phyloP scores from a whole-genome alignment of 2,888 invertebrate genomes.

The Hypsopygia costalis region DNA sequence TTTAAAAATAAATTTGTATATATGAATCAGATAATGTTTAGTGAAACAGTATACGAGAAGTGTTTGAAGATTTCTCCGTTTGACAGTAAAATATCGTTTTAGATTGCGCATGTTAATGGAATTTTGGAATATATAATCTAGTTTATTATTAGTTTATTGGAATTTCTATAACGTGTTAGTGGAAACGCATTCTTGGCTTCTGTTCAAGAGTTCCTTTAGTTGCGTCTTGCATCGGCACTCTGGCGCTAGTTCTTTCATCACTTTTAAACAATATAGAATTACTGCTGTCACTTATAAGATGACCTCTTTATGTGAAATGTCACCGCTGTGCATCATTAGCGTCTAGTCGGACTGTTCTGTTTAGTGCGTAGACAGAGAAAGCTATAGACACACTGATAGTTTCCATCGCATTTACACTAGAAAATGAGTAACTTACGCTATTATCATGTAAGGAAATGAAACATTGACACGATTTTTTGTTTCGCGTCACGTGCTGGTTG shows the following conservation, averaged over 20 bases:
- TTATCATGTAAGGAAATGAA: too few relatives aligned
- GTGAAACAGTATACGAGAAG: too few relatives aligned
- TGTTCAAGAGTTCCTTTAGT: conserved; percentile 10
- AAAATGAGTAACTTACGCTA: too few relatives aligned
- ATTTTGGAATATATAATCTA: background rate
- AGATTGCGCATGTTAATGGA: background rate
- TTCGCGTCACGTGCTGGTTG: too few relatives aligned
- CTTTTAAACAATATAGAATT: conserved; percentile 16
- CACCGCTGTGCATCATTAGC: background rate
- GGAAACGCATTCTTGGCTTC: conserved; percentile 11
- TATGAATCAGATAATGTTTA: background rate
- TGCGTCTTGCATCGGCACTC: conserved; percentile 13
- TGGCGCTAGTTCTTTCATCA: conserved; percentile 29
- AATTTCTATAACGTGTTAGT: conserved; percentile 6
- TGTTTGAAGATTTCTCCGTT: too few relatives aligned
- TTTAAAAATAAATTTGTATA: too few relatives aligned
- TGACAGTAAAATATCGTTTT: background rate
- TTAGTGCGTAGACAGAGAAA: too few relatives aligned
- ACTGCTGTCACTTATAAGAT: conserved; percentile 16
- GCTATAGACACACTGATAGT: too few relatives aligned
- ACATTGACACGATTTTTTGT: too few relatives aligned
- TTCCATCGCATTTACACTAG: too few relatives aligned
- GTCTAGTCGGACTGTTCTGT: too few relatives aligned
- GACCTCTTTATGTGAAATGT: conserved; percentile 9
- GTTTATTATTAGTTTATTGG: conserved; percentile 4